Base-by-base conservation (phyloP, 2,797 vertebrate genomes). In the Coilia nasus region DNA sequence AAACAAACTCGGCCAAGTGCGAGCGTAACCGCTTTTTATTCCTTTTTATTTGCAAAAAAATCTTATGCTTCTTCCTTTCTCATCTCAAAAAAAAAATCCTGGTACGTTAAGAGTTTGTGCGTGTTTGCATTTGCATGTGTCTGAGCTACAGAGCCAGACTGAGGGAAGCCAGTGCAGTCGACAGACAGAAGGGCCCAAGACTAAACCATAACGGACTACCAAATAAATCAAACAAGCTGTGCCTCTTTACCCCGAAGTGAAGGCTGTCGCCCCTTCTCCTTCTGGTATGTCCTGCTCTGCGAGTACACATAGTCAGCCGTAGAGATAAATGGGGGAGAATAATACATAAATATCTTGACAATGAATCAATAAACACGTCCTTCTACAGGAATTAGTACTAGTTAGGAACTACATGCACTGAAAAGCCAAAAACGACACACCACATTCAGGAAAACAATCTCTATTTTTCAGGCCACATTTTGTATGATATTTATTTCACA, bases 131-230 rank as follows among this genome's bases (percentile, higher is more conserved):
- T 4, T 21, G 35, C 15, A 10, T 21, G 31, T 21, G 71, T 46
- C 46, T 83, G 83, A 86, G 81, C 64, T 56, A 23, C 78, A 81
- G 75, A 47, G 75, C 17, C 57, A 86, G 56, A 81, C 44, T 60
- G 78, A 60, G 56, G 83, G 28, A 81, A 54, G 25, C 71, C 59
- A 83, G 71, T 10, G 31, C 71, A 12, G 82, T 60, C 57, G 47
- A 50, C 57, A 83, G n/a, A 75, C 15, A 25, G 25, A 47, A 80
- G 82, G 71, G 35, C 41, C 82, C 14, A 31, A 60, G 71, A 86
- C 67, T 28, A 78, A 83, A 59, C 67, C 71, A 78, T 78, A 78
- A 83, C 82, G 21, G 44, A 59, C 75, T 86, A 56, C 71, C 60
- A 80, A 80, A 80, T 75, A 46, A 56, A 78, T 78, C 71, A 78